Percentiles rank a stretch among this genome's conserved stretches.
These are phyloP conservation scores for Sebastiscus tertius DNA, from an alignment of 2,797 vertebrate genomes.

Conservation along the genomic window DNA sequence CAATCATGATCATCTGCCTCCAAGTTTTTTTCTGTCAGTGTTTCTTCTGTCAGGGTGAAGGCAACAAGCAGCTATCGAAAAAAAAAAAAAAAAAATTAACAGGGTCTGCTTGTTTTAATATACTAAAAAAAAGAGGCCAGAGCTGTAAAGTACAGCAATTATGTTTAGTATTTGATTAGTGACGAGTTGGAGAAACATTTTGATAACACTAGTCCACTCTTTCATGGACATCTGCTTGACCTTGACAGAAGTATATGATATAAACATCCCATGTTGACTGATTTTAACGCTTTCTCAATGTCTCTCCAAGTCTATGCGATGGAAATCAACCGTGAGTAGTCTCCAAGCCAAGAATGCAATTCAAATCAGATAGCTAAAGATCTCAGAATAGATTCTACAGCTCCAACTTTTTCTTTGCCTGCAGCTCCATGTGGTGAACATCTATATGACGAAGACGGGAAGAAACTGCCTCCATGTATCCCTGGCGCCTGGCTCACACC, in stretches of 20 bases:
- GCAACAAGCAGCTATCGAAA: background rate
- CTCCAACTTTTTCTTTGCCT: background rate
- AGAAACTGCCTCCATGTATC: conserved; percentile 96
- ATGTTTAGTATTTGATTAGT: background rate
- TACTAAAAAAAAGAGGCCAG: background rate
- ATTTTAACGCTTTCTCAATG: conserved; percentile 47
- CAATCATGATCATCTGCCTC: conserved; percentile 78
- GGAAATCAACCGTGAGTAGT: conserved; percentile 99
- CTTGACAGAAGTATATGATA: conserved; percentile 64
- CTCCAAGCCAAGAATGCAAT: background rate
- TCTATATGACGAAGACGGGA: conserved; percentile 96
- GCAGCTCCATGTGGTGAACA: conserved; percentile 98
- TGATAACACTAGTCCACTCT: background rate
- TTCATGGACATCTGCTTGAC: conserved; percentile 59
- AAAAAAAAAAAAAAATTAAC: background rate
- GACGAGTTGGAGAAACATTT: background rate
- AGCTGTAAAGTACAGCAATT: background rate
- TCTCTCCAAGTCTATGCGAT: conserved; percentile 93
- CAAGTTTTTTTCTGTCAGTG: conserved; percentile 50
- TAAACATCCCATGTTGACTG: background rate
- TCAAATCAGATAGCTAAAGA: background rate
- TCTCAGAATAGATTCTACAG: background rate
- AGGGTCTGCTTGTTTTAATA: background rate
- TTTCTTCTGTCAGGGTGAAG: conserved; percentile 75
- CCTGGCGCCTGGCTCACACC: conserved; percentile 98